Percentiles rank a stretch among this genome's conserved stretches.
Evolutionary conservation across 2,113 vertebrate genomes (phyloP).

Genomic region (Alosa alosa): DNA sequence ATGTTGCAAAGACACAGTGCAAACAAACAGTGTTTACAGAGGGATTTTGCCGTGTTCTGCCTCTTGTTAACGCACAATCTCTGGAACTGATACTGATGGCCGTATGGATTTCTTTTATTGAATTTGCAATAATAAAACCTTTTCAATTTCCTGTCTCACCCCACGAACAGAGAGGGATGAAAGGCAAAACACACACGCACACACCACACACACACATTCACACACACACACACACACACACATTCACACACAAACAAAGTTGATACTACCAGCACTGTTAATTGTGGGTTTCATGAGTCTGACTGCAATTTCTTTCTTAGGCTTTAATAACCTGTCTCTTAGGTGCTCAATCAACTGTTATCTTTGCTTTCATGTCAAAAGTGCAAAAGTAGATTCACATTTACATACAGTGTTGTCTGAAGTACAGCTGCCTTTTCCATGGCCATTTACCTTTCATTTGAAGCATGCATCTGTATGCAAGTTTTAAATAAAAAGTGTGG

Average conservation of each 20-base stretch:
- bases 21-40: constrained; percentile 22
- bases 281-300: constrained; percentile 71
- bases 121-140: constrained; percentile 76
- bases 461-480: neutral
- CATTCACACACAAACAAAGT: constrained; percentile 21
- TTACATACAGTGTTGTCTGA: constrained; percentile 42
- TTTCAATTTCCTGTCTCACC: constrained; percentile 77
- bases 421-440: neutral
- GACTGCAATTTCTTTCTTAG: constrained; percentile 56
- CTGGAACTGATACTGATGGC: constrained; percentile 47
- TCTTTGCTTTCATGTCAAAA: constrained; percentile 61
- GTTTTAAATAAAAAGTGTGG: no score
- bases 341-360: constrained; percentile 73
- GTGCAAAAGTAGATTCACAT: constrained; percentile 48
- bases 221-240: constrained; percentile 16
- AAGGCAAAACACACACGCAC: constrained; percentile 25
- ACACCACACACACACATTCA: neutral
- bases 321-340: constrained; percentile 73
- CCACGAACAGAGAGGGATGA: constrained; percentile 53
- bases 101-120: constrained; percentile 64
- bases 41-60: constrained; percentile 24
- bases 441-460: neutral
- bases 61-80: constrained; percentile 36
- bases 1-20: constrained; percentile 3
- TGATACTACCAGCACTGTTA: constrained; percentile 70